A percentile compares a stretch with the other conserved stretches of the same genome.
These are phyloP conservation scores for Nycticryphes semicollaris DNA, from an alignment of 2,113 vertebrate species.

Conservation along the genomic window DNA sequence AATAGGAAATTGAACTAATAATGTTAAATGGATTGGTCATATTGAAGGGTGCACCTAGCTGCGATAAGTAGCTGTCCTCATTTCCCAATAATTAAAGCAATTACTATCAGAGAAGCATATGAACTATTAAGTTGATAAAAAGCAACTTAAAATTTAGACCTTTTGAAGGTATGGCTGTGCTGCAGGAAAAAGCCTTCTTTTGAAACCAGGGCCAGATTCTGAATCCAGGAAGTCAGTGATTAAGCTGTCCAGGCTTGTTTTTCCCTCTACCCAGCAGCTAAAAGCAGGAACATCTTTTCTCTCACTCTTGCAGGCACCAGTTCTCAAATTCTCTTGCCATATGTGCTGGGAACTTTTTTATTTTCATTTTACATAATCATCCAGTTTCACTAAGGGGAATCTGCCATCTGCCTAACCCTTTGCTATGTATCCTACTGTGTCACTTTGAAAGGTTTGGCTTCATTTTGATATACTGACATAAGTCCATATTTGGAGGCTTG, in stretches of 20 bases:
- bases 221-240: not conserved
- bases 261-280: not conserved
- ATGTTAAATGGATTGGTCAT: not conserved
- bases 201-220: not conserved
- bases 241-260: not conserved
- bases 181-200: not conserved
- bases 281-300: not conserved
- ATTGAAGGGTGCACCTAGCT: not conserved
- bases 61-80: not conserved
- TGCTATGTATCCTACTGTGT: not conserved
- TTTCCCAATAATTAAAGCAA: not conserved
- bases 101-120: not conserved
- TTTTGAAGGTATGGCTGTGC: not conserved
- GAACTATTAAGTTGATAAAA: not conserved
- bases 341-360: conserved; percentile 23
- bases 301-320: not conserved
- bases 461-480: not conserved
- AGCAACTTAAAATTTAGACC: not conserved
- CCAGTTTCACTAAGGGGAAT: conserved; percentile 5
- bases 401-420: conserved; percentile 11
- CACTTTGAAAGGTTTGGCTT: not conserved
- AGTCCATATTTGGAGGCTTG: not conserved
- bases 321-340: conserved; percentile 7
- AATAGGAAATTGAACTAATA: not conserved
- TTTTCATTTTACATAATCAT: conserved; percentile 39